Conservation (phyloP, 35 echinoderm and acorn worm species). For the Lytechinus pictus region DNA sequence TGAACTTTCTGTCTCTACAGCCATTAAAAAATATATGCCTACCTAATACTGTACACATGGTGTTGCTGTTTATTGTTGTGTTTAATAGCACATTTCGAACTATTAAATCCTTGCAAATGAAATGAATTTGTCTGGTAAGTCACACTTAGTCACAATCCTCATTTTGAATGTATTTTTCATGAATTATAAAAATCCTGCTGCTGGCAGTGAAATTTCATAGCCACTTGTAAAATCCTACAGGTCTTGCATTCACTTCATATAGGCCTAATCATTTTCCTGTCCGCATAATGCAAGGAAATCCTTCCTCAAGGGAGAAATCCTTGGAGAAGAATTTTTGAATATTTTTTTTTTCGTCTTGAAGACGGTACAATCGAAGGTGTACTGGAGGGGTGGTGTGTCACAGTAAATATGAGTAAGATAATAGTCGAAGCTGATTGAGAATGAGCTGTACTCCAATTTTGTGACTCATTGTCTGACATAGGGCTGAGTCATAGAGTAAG, state of each 20-base stretch:
- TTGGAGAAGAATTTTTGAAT: neutral
- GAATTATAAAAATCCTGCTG: neutral
- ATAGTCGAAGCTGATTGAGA: constrained; percentile 26
- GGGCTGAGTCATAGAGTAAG: constrained; percentile 23
- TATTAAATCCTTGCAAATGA: too few relatives aligned
- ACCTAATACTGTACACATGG: too few relatives aligned
- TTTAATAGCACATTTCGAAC: too few relatives aligned
- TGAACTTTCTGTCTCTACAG: too few relatives aligned
- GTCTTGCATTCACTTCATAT: neutral
- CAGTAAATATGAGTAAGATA: constrained; percentile 26
- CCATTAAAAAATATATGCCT: too few relatives aligned
- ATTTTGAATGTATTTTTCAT: neutral
- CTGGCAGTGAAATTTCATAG: neutral
- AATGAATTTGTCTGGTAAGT: too few relatives aligned
- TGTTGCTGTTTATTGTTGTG: too few relatives aligned
- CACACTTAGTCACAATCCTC: neutral
- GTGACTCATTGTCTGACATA: constrained; percentile 38
- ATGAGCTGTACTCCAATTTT: constrained; percentile 34
- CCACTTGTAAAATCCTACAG: neutral
- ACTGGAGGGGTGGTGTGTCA: constrained; percentile 13
- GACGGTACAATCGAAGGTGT: neutral
- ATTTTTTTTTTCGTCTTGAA: neutral
- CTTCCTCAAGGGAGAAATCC: neutral
- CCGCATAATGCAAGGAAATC: neutral
- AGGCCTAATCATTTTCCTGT: neutral